phyloP scores from a whole-genome alignment of 2,888 invertebrate species.

The Drosophila hamatofila region DNA sequence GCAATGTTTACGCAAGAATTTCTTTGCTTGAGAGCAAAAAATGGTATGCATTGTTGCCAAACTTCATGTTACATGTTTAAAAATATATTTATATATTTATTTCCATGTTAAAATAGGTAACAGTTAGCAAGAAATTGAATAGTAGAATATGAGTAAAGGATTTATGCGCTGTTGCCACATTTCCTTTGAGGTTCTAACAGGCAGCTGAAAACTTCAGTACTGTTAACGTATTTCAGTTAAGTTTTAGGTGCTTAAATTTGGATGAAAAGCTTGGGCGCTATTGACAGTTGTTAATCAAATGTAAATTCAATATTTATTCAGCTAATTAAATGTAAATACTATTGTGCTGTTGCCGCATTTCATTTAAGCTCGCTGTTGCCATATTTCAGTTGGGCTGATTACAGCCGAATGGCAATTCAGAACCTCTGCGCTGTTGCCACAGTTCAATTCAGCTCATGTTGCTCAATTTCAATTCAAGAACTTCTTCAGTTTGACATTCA shows the following conservation, averaged over 20 bases:
- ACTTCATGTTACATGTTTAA: neutral
- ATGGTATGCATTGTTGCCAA: slow-evolving; percentile 1
- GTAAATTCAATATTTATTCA: too few relatives aligned
- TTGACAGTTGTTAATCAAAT: too few relatives aligned
- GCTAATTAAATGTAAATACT: too few relatives aligned
- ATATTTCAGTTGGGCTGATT: neutral
- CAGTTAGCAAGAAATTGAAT: neutral
- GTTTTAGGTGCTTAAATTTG: too few relatives aligned
- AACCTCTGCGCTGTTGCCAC: slow-evolving; percentile 18
- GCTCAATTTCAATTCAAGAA: neutral
- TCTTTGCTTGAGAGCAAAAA: slow-evolving; percentile 20
- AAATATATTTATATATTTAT: neutral
- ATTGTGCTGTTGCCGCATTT: too few relatives aligned
- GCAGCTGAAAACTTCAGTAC: too few relatives aligned
- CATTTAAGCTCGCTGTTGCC: neutral
- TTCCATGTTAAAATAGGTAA: too few relatives aligned
- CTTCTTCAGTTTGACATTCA: neutral
- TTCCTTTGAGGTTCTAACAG: too few relatives aligned
- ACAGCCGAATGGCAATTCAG: neutral
- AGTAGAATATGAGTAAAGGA: neutral
- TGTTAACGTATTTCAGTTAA: too few relatives aligned
- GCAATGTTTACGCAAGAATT: slow-evolving; percentile 58
- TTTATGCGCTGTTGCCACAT: neutral
- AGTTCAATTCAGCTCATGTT: neutral
- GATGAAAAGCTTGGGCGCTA: too few relatives aligned